Conservation (phyloP, 2,888 invertebrate genomes). For the Polyploca ridens region DNA sequence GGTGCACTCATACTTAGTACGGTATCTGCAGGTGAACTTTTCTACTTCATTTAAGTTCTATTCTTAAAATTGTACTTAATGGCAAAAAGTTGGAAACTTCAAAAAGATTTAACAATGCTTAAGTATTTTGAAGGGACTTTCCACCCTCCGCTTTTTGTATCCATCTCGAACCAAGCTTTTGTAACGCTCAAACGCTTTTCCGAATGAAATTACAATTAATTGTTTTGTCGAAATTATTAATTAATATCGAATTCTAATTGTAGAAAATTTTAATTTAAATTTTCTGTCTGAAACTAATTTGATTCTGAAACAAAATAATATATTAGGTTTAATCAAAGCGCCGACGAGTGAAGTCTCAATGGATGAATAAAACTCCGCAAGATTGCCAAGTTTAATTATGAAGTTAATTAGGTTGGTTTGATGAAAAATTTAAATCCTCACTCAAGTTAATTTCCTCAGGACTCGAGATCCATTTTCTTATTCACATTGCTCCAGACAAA, state of each 20-base stretch:
- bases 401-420: constrained; percentile 79
- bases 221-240: constrained; percentile 33
- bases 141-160: constrained; percentile 61
- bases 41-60: constrained; percentile 83
- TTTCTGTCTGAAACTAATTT: constrained; percentile 21
- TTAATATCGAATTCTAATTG: constrained; percentile 31
- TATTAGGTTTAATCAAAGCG: constrained; percentile 28
- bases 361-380: constrained; percentile 64
- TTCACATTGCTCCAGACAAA: constrained; percentile 62
- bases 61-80: constrained; percentile 80
- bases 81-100: constrained; percentile 76
- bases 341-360: constrained; percentile 55
- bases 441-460: constrained; percentile 76
- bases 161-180: constrained; percentile 63
- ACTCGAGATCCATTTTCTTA: constrained; percentile 67
- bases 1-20: too few relatives aligned
- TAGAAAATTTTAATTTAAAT: constrained; percentile 29
- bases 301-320: constrained; percentile 33
- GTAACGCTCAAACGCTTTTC: constrained; percentile 46
- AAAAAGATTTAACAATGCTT: constrained; percentile 83
- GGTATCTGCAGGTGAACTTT: constrained; percentile 67
- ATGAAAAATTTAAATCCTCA: constrained; percentile 80
- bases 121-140: constrained; percentile 69
- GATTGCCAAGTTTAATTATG: constrained; percentile 77
- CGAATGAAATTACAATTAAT: constrained; percentile 41